These are phyloP conservation scores for Tachysurus fulvidraco DNA, from an alignment of 2,113 vertebrate species.

Conservation along the genomic window DNA sequence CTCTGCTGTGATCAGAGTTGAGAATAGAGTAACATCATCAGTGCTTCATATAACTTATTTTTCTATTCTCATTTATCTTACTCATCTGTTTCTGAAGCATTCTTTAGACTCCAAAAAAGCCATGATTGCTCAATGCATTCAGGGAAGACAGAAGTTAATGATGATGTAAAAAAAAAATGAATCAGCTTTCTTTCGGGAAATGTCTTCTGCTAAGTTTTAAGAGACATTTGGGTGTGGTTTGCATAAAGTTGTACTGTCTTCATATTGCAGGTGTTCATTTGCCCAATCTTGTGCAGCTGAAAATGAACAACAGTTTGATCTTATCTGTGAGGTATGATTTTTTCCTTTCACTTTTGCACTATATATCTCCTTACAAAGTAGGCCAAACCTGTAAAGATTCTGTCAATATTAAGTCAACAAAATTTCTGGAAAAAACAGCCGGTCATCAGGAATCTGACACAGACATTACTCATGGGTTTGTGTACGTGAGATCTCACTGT, in stretches of 20 bases:
- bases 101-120: conserved; percentile 47
- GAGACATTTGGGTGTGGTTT: conserved; percentile 9
- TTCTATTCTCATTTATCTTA: conserved; percentile 17
- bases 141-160: conserved; percentile 36
- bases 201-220: conserved; percentile 18
- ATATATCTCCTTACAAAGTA: neutral
- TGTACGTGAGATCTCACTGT: conserved; percentile 10
- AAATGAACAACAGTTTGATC: conserved; percentile 88
- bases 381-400: neutral
- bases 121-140: conserved; percentile 50
- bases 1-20: neutral
- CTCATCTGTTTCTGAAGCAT: conserved; percentile 33
- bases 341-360: conserved; percentile 27
- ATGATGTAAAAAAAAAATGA: conserved; percentile 45
- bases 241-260: conserved; percentile 47
- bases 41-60: neutral
- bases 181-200: conserved; percentile 31
- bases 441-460: conserved; percentile 26
- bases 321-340: conserved; percentile 83
- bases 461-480: conserved; percentile 27
- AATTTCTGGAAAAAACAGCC: neutral
- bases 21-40: neutral
- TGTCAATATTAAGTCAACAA: neutral
- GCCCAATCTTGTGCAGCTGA: conserved; percentile 85
- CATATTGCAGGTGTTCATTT: conserved; percentile 80